Percentiles rank a stretch among this genome's conserved stretches.
Conservation (phyloP, 2,113 vertebrate species). For the Nycticryphes semicollaris region DNA sequence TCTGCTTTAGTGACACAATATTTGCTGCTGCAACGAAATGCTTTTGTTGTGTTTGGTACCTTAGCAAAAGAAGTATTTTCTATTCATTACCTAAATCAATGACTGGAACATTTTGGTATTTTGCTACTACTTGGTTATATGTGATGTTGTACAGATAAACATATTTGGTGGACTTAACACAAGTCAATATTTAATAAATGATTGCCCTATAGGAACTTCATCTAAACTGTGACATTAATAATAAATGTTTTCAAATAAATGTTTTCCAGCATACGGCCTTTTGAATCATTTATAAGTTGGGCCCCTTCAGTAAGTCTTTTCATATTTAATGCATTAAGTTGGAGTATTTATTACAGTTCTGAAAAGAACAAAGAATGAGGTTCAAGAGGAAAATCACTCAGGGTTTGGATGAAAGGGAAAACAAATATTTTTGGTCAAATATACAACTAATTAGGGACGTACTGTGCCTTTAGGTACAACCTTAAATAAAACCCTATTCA, state of each 20-base stretch:
- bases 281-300: conserved; percentile 71
- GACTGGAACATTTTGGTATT: conserved; percentile 5
- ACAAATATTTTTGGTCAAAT: neutral
- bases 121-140: neutral
- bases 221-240: conserved; percentile 72
- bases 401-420: neutral
- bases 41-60: neutral
- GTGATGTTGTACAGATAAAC: neutral
- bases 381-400: conserved; percentile 9
- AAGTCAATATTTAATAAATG: conserved; percentile 68
- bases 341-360: conserved; percentile 58
- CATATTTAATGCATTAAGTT: conserved; percentile 75
- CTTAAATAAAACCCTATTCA: neutral
- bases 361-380: conserved; percentile 41
- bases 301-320: conserved; percentile 60
- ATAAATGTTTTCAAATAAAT: conserved; percentile 72
- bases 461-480: neutral
- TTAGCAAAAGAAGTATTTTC: neutral
- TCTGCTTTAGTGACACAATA: neutral
- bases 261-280: conserved; percentile 51
- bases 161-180: neutral
- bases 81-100: neutral
- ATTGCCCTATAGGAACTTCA: conserved; percentile 51
- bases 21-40: neutral
- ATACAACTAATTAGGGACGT: neutral